These are phyloP conservation scores for Dermatemys mawii DNA, from an alignment of 2,113 vertebrate species.

Conservation along the genomic window DNA sequence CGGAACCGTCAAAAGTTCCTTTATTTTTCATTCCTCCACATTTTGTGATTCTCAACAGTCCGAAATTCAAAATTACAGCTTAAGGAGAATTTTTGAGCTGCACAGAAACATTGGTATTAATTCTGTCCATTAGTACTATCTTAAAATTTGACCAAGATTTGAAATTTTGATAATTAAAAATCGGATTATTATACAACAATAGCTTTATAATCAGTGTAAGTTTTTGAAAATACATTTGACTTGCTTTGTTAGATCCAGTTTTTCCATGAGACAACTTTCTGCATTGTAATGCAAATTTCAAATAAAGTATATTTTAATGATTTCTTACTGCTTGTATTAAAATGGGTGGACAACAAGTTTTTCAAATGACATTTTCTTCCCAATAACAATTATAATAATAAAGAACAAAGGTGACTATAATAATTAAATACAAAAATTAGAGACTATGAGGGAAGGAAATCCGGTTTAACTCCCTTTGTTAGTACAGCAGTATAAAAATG, in stretches of 20 bases:
- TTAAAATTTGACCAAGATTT: background rate
- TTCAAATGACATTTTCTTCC: conserved; percentile 37
- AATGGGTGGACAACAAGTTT: conserved; percentile 50
- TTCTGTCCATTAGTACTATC: background rate
- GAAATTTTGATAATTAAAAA: conserved; percentile 32
- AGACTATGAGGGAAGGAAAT: background rate
- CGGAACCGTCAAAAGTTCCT: background rate
- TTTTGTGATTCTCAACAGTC: background rate
- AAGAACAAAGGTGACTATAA: conserved; percentile 14
- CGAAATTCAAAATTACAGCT: background rate
- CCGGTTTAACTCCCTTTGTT: background rate
- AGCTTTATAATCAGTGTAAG: conserved; percentile 17
- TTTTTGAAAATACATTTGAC: conserved; percentile 52
- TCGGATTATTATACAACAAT: conserved; percentile 14
- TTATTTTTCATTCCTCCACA: fast-evolving
- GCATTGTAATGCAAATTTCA: conserved; percentile 44
- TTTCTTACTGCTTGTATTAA: conserved; percentile 45
- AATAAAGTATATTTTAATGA: conserved; percentile 64
- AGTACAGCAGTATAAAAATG: background rate
- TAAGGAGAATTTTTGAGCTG: background rate
- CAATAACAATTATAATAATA: conserved; percentile 12
- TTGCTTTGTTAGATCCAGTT: conserved; percentile 52
- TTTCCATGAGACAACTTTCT: conserved; percentile 58
- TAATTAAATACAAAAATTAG: conserved; percentile 3
- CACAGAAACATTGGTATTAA: background rate